Evolutionary conservation across 2,888 invertebrate species (phyloP), one percentile per base, ranked within the genome.

Genomic region (Coleophora flavipennella): DNA sequence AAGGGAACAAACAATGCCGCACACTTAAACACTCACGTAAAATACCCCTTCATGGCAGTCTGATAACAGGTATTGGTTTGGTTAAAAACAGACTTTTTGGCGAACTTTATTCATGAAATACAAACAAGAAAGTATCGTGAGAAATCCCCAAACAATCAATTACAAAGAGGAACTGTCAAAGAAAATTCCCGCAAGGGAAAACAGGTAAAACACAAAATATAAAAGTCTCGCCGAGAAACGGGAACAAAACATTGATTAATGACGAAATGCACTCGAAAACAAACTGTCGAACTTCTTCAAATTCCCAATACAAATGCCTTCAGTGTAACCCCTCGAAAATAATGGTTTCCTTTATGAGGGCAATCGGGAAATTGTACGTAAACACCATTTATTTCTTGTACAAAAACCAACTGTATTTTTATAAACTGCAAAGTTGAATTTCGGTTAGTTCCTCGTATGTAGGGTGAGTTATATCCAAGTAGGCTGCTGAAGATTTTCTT

Each of bases 221-320:
- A 78, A 75, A 74, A 74, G 67, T 59, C 55, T 53, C 51, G n/a
- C 52, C 45, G 49, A 54, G 46, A 60, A 55, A 62, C 55, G 59
- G 59, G 66, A 81, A 84, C 83, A 83, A 81, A 83, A 80, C 80
- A 78, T 75, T 84, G 78, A 81, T 84, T 77, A 80, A 84, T 85
- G 79, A 79, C 64, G 56, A 80, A 84, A 84, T 85, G 85, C 85
- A 85, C 85, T 85, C 76, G 81, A 75, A 73, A 76, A 80, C 83
- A 79, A 81, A 84, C 83, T 83, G 83, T 83, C 83, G 83, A 84
- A 83, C 75, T 84, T 81, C 81, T 80, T 83, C 83, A 81, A 83
- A 83, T 79, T 70, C 79, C 60, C 77, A 61, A 80, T 81, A 84
- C 83, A 83, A 83, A 83, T 78, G 80, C 74, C 69, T 70, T 66